Evolutionary conservation across 2,888 invertebrate species (phyloP), one percentile per base, ranked within the genome.

Genomic region (Cancer borealis): DNA sequence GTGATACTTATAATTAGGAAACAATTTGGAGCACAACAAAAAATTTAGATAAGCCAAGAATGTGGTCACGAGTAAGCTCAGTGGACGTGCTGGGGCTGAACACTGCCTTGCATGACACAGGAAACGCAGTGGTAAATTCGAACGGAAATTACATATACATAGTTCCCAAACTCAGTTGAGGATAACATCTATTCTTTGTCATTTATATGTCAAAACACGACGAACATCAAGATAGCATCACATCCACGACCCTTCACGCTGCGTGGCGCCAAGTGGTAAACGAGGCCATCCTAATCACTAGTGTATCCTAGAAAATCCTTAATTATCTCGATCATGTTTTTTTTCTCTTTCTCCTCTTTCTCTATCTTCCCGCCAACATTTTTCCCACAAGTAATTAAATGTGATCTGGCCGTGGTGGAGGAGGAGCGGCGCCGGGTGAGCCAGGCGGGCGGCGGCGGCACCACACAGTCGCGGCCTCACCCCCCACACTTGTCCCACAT

Each of bases 391-490:
- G 90, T 47, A 49, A 90, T 47, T 47, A 90, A 90, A 49, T 21
- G 90, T 90, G 91, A 91, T 26, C 10, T 54, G 39, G 54, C 21
- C 5, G 73, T 10, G 73, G 91, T 10, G 91, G 60, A 45, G 91
- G 91, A 91, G 26, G n/a, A 26, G 91, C 12, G 45, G 91, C 84
- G 84, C 84, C 84, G 39, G 30, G 39, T 14, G 0, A 39, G 39
- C 14, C 54, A 54, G 21, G 21, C 60, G 21, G 88, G 8, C 21
- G 88, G 3, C 10, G 46, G 21, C 10, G 89, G 89, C 54, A 54
- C 84, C 84, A 84, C 14, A 12, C 39, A 84, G 84, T 84, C 84
- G 84, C 84, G 84, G 39, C 84, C 84, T n/a, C 84, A 84, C 84
- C 21, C 30, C 10, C 30, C 84, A 84, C 84, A 84, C 84, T 79